These are phyloP conservation scores for Saiga tatarica DNA, from an alignment of 2,113 vertebrate species.

Conservation along the genomic window DNA sequence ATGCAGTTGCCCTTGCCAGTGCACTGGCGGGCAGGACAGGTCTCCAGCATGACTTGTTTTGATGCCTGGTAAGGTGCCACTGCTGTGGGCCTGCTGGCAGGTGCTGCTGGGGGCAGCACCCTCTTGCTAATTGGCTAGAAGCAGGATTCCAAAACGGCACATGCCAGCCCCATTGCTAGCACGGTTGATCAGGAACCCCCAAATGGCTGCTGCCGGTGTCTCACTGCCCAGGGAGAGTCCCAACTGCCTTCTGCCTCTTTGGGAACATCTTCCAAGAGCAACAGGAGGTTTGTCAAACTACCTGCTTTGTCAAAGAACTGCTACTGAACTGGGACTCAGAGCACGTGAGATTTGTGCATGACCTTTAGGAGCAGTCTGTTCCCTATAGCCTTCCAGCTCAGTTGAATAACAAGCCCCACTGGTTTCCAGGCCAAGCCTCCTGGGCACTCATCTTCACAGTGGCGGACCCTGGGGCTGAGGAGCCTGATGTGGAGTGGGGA, in stretches of 20 bases:
- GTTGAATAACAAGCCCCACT: neutral
- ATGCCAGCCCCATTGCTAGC: neutral
- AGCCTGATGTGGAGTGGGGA: neutral
- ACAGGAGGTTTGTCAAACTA: neutral
- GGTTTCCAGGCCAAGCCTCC: neutral
- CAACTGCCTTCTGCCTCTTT: neutral
- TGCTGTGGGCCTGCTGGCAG: neutral
- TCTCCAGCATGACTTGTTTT: neutral
- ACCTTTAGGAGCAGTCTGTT: neutral
- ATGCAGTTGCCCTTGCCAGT: no score
- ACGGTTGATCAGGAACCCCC: rapidly evolving
- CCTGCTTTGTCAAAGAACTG: neutral
- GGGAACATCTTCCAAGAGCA: neutral
- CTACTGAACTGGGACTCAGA: neutral
- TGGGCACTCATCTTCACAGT: neutral
- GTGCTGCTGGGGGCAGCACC: neutral
- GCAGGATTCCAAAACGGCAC: neutral
- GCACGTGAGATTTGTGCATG: neutral
- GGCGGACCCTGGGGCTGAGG: neutral
- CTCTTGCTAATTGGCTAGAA: neutral
- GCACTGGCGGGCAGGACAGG: neutral
- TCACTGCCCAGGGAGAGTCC: neutral
- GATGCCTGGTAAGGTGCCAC: neutral
- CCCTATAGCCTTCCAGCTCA: neutral
- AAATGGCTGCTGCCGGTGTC: neutral